These are phyloP conservation scores for Piscicola geometra DNA, from an alignment of 2,888 invertebrate genomes.

Conservation along the genomic window DNA sequence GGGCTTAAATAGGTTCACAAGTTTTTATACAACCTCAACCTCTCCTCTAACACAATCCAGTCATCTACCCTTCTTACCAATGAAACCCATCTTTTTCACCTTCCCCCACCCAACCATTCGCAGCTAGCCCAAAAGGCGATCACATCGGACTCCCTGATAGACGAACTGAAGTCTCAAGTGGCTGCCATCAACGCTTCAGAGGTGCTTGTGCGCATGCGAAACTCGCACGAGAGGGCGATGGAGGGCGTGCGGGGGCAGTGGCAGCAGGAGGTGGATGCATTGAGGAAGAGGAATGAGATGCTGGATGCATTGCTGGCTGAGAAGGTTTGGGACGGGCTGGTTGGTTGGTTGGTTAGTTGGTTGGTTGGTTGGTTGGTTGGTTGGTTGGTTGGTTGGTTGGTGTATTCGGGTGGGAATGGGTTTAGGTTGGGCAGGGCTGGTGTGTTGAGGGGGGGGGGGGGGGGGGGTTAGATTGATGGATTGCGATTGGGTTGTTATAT, in stretches of 20 bases:
- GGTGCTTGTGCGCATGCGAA: conserved; percentile 1
- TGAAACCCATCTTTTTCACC: too few relatives aligned
- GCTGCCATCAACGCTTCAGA: neutral
- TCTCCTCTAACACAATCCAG: too few relatives aligned
- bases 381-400: neutral
- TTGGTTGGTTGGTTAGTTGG: too few relatives aligned
- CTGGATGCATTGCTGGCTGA: neutral
- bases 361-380: neutral
- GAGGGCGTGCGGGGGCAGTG: neutral
- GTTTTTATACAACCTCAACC: too few relatives aligned
- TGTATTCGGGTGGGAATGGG: neutral
- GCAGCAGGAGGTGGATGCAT: neutral
- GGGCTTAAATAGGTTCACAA: too few relatives aligned
- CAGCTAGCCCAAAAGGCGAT: neutral
- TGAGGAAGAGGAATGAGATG: neutral
- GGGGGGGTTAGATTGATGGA: neutral
- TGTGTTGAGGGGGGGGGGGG: neutral
- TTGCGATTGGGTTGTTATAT: neutral
- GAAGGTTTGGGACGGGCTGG: too few relatives aligned
- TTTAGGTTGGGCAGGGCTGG: neutral
- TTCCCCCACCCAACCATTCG: neutral
- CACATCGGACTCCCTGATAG: neutral
- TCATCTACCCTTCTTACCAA: too few relatives aligned
- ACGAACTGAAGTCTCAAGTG: neutral
- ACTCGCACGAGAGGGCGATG: neutral